phyloP scores from a whole-genome alignment of 2,113 vertebrate genomes.

The Ciconia maguari region DNA sequence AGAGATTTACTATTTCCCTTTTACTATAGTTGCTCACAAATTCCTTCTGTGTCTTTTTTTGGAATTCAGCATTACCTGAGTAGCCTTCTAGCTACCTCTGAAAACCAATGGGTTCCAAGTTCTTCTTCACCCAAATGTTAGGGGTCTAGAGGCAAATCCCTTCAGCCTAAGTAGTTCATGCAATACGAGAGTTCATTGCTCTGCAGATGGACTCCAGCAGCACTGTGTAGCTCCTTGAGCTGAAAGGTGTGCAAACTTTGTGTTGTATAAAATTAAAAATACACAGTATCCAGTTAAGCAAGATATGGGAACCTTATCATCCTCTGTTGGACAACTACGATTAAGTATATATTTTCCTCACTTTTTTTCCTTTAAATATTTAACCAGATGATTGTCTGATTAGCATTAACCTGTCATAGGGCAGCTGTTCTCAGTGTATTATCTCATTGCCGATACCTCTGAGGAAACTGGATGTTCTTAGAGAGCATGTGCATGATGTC shows the following conservation, averaged over 20 bases:
- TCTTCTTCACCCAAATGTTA: background rate
- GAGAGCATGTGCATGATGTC: rapidly evolving
- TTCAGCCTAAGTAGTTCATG: background rate
- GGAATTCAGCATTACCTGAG: background rate
- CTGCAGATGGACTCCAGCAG: background rate
- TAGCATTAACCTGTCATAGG: background rate
- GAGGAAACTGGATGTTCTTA: background rate
- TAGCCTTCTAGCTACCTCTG: background rate
- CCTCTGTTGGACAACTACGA: background rate
- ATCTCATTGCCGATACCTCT: background rate
- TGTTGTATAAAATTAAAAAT: background rate
- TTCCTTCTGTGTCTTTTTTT: background rate
- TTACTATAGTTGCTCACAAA: background rate
- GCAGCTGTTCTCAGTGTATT: background rate
- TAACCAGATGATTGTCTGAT: background rate
- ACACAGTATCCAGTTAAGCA: background rate
- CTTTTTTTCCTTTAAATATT: background rate
- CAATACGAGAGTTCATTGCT: background rate
- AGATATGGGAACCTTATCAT: background rate
- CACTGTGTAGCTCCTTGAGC: background rate
- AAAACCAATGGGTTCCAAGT: background rate
- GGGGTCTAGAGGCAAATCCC: background rate
- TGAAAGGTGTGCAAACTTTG: background rate
- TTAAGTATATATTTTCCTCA: background rate
- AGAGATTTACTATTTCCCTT: background rate